These are phyloP conservation scores for Mizuhopecten yessoensis DNA, from an alignment of 1,140 invertebrate genomes.

Conservation along the genomic window DNA sequence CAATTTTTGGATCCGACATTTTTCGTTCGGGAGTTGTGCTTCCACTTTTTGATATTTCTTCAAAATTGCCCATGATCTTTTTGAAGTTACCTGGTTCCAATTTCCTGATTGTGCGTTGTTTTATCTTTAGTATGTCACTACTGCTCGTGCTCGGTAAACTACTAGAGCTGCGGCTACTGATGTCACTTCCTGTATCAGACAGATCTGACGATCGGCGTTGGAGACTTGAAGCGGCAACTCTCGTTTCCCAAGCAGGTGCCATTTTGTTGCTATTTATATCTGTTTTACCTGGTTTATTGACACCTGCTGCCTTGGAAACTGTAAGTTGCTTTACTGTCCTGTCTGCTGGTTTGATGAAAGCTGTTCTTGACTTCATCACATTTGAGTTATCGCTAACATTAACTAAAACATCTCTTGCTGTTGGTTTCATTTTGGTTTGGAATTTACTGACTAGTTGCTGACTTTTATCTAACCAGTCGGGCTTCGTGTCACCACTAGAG, in stretches of 20 bases:
- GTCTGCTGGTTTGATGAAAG: background rate
- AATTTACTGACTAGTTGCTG: conserved; percentile 48
- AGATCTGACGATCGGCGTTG: background rate
- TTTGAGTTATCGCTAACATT: background rate
- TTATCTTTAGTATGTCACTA: background rate
- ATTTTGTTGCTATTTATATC: conserved; percentile 36
- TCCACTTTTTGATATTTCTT: background rate
- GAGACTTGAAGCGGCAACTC: background rate
- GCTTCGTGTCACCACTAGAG: conserved; percentile 14
- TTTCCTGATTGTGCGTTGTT: conserved; percentile 11
- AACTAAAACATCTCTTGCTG: background rate
- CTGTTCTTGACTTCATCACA: background rate
- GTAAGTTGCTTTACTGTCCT: background rate
- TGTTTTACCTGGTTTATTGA: background rate
- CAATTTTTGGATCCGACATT: conserved; percentile 29
- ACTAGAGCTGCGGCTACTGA: background rate
- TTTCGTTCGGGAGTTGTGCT: background rate
- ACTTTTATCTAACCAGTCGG: conserved; percentile 54
- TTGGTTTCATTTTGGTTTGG: conserved; percentile 50
- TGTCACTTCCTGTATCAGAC: background rate
- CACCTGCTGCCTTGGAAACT: background rate
- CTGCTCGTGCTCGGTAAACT: background rate
- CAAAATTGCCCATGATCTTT: conserved; percentile 52
- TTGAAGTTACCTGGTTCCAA: conserved; percentile 47
- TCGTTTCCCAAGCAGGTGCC: background rate